Evolutionary conservation across 2,888 invertebrate genomes (phyloP), one percentile per base, ranked within the genome.

Genomic region (Galerucella pusilla): DNA sequence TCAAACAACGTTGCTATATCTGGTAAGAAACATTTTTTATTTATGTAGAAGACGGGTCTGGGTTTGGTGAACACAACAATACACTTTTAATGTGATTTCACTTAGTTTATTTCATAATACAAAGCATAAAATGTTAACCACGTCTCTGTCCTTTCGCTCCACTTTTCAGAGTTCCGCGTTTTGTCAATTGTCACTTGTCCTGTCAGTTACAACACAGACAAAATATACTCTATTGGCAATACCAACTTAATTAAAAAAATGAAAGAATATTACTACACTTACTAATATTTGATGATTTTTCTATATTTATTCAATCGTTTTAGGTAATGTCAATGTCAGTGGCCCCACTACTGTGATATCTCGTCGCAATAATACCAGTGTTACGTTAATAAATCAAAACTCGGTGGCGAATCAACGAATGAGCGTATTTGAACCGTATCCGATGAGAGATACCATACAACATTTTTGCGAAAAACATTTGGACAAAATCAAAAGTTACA

Each of bases 391-490:
- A 73, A 90, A 90, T 79, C 86, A 87, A 78, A 84, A 83, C 61
- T 81, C 84, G 2, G 82, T 86, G 12, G 85, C 86, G 11, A 85
- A 85, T 75, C 88, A 88, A 87, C 89, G 95, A 76, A 95, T 95
- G 87, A 94, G 94, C 85, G 95, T 95, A 69, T 96, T 96, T 87
- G 96, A 96, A 87, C 96, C 96, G 4, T 96, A 94, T 83, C 95
- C 95, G n/a, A 95, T 96, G 95, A 87, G 95, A 35, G 96, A 96
- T 86, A 95, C 96, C 0, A 96, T 98, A 59, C 96, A 97, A 85
- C 97, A 97, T 87, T 98, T 98, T 88, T 97, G 97, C 88, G 97
- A 97, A 87, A 97, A 98, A 87, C 97, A 98, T 85, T 88, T 97
- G 79, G 94, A 94, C 80, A 97, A 97, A 86, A 97, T 98, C 74